A percentile compares a stretch with the other conserved stretches of the same genome.
phyloP scores from a whole-genome alignment of 2,888 invertebrate species.

The Phyto melanocephala region DNA sequence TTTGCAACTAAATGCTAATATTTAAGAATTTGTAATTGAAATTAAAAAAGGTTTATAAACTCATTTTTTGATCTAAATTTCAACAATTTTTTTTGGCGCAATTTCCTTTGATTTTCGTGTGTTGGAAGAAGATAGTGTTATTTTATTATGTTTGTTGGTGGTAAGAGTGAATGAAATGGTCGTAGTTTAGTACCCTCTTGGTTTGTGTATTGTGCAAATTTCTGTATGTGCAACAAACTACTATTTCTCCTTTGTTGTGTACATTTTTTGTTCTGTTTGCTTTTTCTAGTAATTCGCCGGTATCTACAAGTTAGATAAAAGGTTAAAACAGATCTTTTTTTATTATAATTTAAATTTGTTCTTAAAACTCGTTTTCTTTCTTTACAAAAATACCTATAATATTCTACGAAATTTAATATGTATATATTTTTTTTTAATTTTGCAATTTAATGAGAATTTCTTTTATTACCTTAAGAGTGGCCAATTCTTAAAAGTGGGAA shows the following conservation, averaged over 20 bases:
- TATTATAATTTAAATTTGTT: too few relatives aligned
- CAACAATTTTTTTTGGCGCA: conserved; percentile 71
- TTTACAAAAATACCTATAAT: too few relatives aligned
- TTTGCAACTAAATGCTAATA: too few relatives aligned
- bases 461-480: too few relatives aligned
- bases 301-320: neutral
- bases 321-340: neutral
- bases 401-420: too few relatives aligned
- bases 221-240: conserved; percentile 55
- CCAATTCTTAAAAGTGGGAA: too few relatives aligned
- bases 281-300: conserved; percentile 37
- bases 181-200: neutral
- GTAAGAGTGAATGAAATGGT: conserved; percentile 13
- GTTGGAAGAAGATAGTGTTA: conserved; percentile 34
- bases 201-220: conserved; percentile 35
- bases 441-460: too few relatives aligned
- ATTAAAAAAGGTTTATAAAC: too few relatives aligned
- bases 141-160: neutral
- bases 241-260: conserved; percentile 45
- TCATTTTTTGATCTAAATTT: conserved; percentile 15
- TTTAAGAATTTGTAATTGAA: too few relatives aligned
- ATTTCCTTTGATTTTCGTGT: conserved; percentile 63
- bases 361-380: too few relatives aligned
- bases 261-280: conserved; percentile 25
- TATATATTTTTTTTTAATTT: too few relatives aligned